Base-by-base conservation (phyloP, 2,113 vertebrate genomes). In the Motacilla alba region DNA sequence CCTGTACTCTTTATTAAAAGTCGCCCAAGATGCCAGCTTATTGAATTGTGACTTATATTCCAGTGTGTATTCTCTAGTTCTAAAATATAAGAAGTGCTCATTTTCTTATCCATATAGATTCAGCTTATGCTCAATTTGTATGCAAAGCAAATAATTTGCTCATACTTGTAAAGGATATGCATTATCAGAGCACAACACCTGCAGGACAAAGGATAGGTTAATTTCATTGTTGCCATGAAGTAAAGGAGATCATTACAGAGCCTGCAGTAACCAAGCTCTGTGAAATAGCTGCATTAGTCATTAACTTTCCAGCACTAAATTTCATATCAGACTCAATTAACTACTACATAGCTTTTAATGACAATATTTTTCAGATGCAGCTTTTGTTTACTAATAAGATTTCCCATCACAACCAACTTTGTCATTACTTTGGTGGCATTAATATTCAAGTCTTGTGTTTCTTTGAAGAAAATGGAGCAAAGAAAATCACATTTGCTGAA, bases 261-360 rank as follows among this genome's bases (percentile, higher is more conserved):
- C 92, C 97, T 94, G 97, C 96, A 98, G 97, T 98, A 98, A 98
- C 96, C 97, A 98, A 97, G 96, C 90, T 98, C 96, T 98, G 98
- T 98, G 97, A 98, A 98, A 98, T 97, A 98, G 97, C 95, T 97
- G 96, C 87, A 97, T 97, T 98, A 98, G 97, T 98, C 98, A 98
- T 98, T 98, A 98, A 97, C 97, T 98, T 98, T 97, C 96, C 95
- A 97, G 94, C 96, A 97, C 96, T 97, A 98, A 97, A 98, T 97
- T 98, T 98, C 97, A 98, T 98, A 98, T 98, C 97, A 98, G 97
- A 98, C 97, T 98, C 97, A 98, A 98, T 98, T 98, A 98, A 98
- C 97, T 98, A 98, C 95, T 96, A 97, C 98, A 98, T 96, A 98
- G 95, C 82, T 98, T 98, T 98, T 98, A 98, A 98, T 97, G 98